phyloP scores from a whole-genome alignment of 2,797 vertebrate species.

The Limnodromus scolopaceus region DNA sequence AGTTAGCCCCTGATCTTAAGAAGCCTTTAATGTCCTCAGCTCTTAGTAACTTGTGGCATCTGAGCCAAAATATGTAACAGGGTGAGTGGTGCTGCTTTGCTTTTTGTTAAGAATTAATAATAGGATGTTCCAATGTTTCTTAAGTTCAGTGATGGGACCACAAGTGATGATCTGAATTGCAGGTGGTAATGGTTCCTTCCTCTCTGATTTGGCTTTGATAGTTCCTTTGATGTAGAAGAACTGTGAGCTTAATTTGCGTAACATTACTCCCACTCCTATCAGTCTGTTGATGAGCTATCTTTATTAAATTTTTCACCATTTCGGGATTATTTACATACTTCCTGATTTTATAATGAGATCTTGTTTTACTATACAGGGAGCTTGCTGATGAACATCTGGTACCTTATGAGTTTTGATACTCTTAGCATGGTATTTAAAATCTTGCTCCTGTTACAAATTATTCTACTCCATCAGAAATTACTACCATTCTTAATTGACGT shows the following conservation, averaged over 20 bases:
- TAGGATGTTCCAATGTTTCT: neutral
- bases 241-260: conserved; percentile 30
- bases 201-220: conserved; percentile 30
- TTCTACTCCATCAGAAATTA: neutral
- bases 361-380: neutral
- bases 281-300: conserved; percentile 41
- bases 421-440: neutral
- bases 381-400: conserved; percentile 38
- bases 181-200: conserved; percentile 35
- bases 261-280: conserved; percentile 52
- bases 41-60: neutral
- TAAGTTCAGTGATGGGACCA: neutral
- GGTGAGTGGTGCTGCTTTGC: neutral
- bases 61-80: neutral
- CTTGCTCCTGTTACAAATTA: neutral
- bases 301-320: conserved; percentile 35
- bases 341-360: conserved; percentile 41
- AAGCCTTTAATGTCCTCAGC: neutral
- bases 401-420: neutral
- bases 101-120: neutral
- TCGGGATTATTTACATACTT: conserved; percentile 12
- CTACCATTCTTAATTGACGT: neutral
- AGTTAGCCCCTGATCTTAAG: neutral
- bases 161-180: conserved; percentile 46
- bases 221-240: conserved; percentile 59